Conservation (phyloP, 2,888 invertebrate genomes). For the Ischnura elegans region DNA sequence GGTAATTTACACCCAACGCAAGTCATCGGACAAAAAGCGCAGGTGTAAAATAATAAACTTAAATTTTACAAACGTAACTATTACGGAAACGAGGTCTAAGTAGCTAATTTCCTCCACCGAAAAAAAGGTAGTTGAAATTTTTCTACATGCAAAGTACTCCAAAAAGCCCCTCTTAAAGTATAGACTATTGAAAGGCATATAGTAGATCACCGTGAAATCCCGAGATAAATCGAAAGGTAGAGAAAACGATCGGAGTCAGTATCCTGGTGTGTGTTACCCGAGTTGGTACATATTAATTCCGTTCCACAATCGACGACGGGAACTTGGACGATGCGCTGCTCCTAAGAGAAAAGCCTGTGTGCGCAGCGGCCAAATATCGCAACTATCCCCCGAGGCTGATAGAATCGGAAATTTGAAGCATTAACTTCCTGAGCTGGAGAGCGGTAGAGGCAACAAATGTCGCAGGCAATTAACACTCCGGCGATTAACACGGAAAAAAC, state of each 20-base stretch:
- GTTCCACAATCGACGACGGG: not conserved
- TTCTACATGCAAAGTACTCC: no score
- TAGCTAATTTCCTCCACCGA: no score
- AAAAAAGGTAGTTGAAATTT: no score
- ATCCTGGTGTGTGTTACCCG: not conserved
- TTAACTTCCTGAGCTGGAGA: constrained; percentile 9
- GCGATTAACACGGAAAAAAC: not conserved
- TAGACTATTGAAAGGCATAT: no score
- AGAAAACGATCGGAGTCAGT: not conserved
- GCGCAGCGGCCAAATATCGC: not conserved
- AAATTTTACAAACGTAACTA: no score
- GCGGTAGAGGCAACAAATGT: not conserved
- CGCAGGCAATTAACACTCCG: not conserved
- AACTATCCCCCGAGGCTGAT: not conserved
- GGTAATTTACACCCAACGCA: no score
- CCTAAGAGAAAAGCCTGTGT: no score
- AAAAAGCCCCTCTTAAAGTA: no score
- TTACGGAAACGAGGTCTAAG: no score
- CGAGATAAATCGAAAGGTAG: not conserved
- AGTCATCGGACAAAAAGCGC: no score
- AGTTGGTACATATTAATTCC: not conserved
- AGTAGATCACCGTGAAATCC: no score
- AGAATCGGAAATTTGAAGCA: constrained; percentile 17
- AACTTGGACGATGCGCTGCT: not conserved
- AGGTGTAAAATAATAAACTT: no score